These are phyloP conservation scores for Drosophila athabasca DNA, from an alignment of 1,140 invertebrate species.

Conservation along the genomic window DNA sequence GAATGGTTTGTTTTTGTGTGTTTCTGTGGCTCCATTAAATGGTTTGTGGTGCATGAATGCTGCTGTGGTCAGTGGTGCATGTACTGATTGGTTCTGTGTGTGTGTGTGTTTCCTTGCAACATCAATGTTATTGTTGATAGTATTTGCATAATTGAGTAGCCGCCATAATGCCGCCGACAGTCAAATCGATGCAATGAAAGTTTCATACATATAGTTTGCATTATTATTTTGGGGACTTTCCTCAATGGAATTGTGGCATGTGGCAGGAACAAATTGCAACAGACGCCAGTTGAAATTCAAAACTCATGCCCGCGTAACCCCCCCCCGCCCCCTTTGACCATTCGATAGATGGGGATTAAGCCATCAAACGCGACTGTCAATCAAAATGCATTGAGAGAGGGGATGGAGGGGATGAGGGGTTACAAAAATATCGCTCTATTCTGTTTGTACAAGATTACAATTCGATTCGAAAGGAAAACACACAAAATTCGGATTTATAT, in stretches of 20 bases:
- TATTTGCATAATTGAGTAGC: constrained; percentile 61
- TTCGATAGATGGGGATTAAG: no score
- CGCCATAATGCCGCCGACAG: constrained; percentile 34
- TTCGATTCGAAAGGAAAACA: no score
- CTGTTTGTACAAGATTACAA: no score
- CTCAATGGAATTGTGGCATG: no score
- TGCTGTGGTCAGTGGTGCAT: no score
- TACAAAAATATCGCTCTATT: no score
- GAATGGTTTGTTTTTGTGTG: constrained; percentile 6
- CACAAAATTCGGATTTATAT: no score
- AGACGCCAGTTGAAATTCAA: constrained; percentile 11
- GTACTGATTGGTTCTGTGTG: background rate
- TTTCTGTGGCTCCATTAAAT: constrained; percentile 12
- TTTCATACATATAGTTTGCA: background rate
- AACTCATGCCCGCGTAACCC: constrained; percentile 5
- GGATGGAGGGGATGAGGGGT: no score
- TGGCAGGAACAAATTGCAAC: constrained; percentile 8
- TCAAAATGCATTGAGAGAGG: no score
- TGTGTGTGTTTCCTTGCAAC: constrained; percentile 10
- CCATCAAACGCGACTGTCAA: no score
- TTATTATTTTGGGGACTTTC: no score
- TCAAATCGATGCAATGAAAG: constrained; percentile 23
- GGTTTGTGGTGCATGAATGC: constrained; percentile 8
- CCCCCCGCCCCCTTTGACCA: no score
- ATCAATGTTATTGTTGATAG: constrained; percentile 21